Evolutionary conservation across 2,888 invertebrate species (phyloP).

Genomic region (Heliconius charithonia): DNA sequence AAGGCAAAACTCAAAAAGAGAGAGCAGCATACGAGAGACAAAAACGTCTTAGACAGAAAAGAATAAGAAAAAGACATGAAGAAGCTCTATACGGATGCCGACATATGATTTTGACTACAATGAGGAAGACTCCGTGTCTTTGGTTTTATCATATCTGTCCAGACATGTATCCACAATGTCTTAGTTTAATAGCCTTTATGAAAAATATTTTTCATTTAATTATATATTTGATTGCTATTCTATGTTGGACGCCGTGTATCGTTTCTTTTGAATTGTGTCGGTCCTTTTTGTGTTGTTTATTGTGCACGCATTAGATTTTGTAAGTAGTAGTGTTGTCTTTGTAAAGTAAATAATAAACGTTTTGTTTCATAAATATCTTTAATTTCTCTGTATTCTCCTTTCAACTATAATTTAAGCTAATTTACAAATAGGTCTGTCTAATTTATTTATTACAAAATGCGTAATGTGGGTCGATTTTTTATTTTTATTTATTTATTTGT

Average conservation of each 20-base stretch:
- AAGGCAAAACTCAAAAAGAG: constrained; percentile 56
- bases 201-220: constrained; percentile 54
- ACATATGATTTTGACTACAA: constrained; percentile 57
- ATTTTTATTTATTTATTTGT: not conserved
- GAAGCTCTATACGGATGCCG: constrained; percentile 56
- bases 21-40: constrained; percentile 45
- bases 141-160: constrained; percentile 67
- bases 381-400: not conserved
- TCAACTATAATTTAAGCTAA: not conserved
- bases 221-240: constrained; percentile 52
- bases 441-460: not conserved
- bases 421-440: not conserved
- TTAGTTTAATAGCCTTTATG: constrained; percentile 53
- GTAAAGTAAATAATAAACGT: constrained; percentile 10
- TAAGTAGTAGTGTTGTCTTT: constrained; percentile 29
- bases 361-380: not conserved
- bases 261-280: constrained; percentile 58
- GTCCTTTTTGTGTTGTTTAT: constrained; percentile 56
- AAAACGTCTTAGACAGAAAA: constrained; percentile 48
- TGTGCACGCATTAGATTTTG: constrained; percentile 52
- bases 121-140: constrained; percentile 63
- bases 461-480: not conserved
- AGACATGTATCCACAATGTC: constrained; percentile 61
- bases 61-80: constrained; percentile 54
- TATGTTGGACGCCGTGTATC: constrained; percentile 58